Evolutionary conservation across 2,113 vertebrate genomes (phyloP).

Genomic region (Cricetomys ansorgei): DNA sequence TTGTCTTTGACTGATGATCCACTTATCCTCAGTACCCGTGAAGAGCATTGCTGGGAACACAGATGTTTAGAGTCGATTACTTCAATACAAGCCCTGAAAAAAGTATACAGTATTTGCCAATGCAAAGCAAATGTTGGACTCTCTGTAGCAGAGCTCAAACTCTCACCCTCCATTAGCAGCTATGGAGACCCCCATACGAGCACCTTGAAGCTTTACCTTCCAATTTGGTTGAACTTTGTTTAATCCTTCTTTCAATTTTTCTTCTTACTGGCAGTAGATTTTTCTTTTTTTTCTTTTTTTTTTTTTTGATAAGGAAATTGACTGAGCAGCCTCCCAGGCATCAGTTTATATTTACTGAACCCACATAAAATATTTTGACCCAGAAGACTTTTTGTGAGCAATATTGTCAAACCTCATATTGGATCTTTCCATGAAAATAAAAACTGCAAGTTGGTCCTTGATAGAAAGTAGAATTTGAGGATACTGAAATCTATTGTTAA

Average conservation of each 20-base stretch:
- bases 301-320: slow-evolving; percentile 46
- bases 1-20: not conserved
- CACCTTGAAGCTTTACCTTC: not conserved
- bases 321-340: not conserved
- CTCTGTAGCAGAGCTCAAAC: not conserved
- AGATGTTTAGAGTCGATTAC: slow-evolving; percentile 6
- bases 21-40: not conserved
- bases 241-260: not conserved
- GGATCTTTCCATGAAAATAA: slow-evolving; percentile 68
- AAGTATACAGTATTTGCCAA: not conserved
- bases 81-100: not conserved
- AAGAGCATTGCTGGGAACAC: slow-evolving; percentile 49
- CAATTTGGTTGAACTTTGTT: slow-evolving; percentile 3
- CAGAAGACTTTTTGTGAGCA: slow-evolving; percentile 72
- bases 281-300: too few species aligned
- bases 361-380: slow-evolving; percentile 39
- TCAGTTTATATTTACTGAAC: slow-evolving; percentile 41
- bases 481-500: slow-evolving; percentile 76
- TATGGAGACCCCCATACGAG: not conserved
- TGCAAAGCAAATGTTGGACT: not conserved
- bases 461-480: slow-evolving; percentile 71
- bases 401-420: slow-evolving; percentile 71
- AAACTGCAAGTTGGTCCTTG: slow-evolving; percentile 65
- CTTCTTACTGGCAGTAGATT: slow-evolving; percentile 28
- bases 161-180: not conserved